Conservation (phyloP, 2,888 invertebrate genomes). For the Mimachlamys varia region DNA sequence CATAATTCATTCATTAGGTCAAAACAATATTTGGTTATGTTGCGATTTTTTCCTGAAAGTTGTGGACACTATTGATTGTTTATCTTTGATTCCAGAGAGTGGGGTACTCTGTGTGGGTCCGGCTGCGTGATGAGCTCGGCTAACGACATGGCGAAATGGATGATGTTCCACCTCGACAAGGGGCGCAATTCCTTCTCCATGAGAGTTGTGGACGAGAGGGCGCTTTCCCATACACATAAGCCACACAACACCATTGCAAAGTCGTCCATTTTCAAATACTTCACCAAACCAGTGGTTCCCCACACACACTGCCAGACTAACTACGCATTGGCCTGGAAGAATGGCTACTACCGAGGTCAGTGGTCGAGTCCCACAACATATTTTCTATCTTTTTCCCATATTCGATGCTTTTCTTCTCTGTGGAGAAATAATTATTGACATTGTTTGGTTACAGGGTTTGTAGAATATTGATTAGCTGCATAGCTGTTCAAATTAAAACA, state of each 20-base stretch:
- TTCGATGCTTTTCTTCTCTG: background rate
- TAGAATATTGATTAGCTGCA: background rate
- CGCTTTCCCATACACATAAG: constrained; percentile 64
- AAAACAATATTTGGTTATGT: too few relatives aligned
- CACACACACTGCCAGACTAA: constrained; percentile 62
- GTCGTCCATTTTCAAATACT: constrained; percentile 54
- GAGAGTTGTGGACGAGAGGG: constrained; percentile 57
- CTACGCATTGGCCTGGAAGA: constrained; percentile 76
- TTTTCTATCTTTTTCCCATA: background rate
- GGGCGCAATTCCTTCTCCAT: constrained; percentile 57
- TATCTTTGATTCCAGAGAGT: constrained; percentile 56
- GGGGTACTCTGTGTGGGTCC: constrained; percentile 74
- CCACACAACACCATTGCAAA: constrained; percentile 58
- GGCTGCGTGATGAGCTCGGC: constrained; percentile 75
- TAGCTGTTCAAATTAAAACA: constrained; percentile 10
- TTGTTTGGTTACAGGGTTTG: background rate
- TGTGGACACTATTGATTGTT: too few relatives aligned
- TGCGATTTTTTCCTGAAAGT: too few relatives aligned
- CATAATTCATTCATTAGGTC: too few relatives aligned
- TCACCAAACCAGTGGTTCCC: constrained; percentile 67
- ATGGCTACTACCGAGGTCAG: constrained; percentile 77
- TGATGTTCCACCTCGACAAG: constrained; percentile 70
- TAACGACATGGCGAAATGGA: constrained; percentile 77
- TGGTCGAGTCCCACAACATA: background rate
- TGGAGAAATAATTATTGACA: background rate